Conservation (phyloP, 1,140 invertebrate species). For the Stegodyphus dumicola region DNA sequence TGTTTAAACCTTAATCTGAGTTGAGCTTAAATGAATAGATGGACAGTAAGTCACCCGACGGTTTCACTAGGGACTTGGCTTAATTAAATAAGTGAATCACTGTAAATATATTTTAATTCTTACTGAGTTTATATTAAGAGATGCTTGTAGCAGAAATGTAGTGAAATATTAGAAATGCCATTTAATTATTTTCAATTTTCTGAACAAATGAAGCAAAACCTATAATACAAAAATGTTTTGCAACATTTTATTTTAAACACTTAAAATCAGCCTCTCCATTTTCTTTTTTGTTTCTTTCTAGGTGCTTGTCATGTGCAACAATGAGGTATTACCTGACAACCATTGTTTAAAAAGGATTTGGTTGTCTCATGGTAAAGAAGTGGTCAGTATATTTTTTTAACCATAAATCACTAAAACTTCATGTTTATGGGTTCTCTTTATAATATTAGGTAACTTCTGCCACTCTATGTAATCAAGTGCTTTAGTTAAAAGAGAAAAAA, state of each 20-base stretch:
- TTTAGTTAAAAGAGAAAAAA: neutral
- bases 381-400: conserved; percentile 33
- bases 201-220: too few species aligned
- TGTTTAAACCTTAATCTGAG: too few species aligned
- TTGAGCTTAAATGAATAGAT: too few species aligned
- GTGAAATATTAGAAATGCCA: too few species aligned
- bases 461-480: neutral
- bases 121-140: too few species aligned
- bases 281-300: conserved; percentile 6
- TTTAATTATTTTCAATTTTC: too few species aligned
- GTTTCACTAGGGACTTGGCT: too few species aligned
- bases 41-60: too few species aligned
- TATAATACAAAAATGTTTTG: neutral
- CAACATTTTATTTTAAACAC: neutral
- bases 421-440: neutral
- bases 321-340: conserved; percentile 55
- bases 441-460: neutral
- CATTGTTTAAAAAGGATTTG: conserved; percentile 62
- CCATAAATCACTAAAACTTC: neutral
- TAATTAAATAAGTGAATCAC: too few species aligned
- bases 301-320: conserved; percentile 52
- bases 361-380: conserved; percentile 59
- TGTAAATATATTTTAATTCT: too few species aligned
- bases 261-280: neutral
- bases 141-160: too few species aligned